Evolutionary conservation across 2,797 vertebrate genomes (phyloP).

Genomic region (Alectoris magna): DNA sequence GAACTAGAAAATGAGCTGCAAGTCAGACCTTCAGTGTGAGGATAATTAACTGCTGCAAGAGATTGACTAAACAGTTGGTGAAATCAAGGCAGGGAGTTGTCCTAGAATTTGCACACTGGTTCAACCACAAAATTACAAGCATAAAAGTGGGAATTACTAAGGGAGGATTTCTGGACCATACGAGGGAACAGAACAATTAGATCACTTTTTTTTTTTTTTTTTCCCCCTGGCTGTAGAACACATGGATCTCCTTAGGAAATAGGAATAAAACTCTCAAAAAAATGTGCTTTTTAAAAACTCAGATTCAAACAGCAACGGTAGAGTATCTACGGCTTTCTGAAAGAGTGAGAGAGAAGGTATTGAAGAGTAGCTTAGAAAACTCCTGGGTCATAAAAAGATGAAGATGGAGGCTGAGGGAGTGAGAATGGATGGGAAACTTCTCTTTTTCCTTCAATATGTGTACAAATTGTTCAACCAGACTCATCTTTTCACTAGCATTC

Average conservation of each 20-base stretch:
- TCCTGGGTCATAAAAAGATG: not conserved
- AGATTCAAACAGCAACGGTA: not conserved
- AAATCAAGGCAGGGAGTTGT: slow-evolving; percentile 55
- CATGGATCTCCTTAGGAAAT: not conserved
- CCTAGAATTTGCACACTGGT: slow-evolving; percentile 56
- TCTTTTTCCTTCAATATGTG: not conserved
- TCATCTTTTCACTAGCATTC: not conserved
- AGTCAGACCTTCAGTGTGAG: slow-evolving; percentile 26
- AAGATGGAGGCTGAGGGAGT: not conserved
- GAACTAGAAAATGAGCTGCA: slow-evolving; percentile 33
- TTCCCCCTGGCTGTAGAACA: not conserved
- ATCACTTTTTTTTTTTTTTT: not conserved
- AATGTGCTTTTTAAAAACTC: not conserved
- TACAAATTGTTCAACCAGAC: not conserved
- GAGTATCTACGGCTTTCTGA: not conserved
- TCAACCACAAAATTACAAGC: slow-evolving; percentile 63
- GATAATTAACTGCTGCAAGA: slow-evolving; percentile 36
- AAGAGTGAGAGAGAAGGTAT: not conserved
- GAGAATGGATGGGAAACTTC: not conserved
- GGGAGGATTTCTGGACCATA: slow-evolving; percentile 33
- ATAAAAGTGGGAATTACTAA: slow-evolving; percentile 60
- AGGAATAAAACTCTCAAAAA: not conserved
- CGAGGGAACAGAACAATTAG: slow-evolving; percentile 50
- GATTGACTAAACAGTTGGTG: slow-evolving; percentile 36
- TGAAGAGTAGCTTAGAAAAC: not conserved